These are phyloP conservation scores for Spermophilus dauricus DNA, from an alignment of 2,113 vertebrate genomes.

Conservation along the genomic window DNA sequence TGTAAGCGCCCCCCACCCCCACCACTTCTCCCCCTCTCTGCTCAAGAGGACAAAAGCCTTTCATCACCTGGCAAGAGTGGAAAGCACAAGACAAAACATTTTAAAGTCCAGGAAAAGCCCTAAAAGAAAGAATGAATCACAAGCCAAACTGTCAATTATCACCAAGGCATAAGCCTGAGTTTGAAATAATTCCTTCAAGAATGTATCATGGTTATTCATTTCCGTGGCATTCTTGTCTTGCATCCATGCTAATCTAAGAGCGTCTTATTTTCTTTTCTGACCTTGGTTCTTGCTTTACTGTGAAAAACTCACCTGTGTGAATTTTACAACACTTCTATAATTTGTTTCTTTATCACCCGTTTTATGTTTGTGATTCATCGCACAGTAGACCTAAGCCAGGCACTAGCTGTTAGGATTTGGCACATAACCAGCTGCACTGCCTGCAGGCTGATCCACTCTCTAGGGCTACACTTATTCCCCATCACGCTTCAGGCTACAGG, in stretches of 20 bases:
- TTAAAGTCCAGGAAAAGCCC: background rate
- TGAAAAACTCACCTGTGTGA: background rate
- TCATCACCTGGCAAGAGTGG: background rate
- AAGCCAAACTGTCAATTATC: background rate
- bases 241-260: background rate
- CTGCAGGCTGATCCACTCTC: background rate
- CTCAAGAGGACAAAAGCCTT: background rate
- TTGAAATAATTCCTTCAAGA: background rate
- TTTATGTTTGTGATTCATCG: background rate
- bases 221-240: background rate
- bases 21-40: rapidly evolving
- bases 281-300: background rate
- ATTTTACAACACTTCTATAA: background rate
- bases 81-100: constrained; percentile 34
- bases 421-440: background rate
- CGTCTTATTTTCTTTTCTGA: background rate
- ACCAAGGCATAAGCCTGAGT: background rate
- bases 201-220: background rate
- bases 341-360: background rate
- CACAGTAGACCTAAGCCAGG: background rate
- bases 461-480: background rate
- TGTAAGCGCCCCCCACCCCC: background rate
- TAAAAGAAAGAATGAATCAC: constrained; percentile 16
- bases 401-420: background rate
- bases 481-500: background rate